These are phyloP conservation scores for Oreortyx pictus DNA, from an alignment of 2,797 vertebrate species.

Conservation along the genomic window DNA sequence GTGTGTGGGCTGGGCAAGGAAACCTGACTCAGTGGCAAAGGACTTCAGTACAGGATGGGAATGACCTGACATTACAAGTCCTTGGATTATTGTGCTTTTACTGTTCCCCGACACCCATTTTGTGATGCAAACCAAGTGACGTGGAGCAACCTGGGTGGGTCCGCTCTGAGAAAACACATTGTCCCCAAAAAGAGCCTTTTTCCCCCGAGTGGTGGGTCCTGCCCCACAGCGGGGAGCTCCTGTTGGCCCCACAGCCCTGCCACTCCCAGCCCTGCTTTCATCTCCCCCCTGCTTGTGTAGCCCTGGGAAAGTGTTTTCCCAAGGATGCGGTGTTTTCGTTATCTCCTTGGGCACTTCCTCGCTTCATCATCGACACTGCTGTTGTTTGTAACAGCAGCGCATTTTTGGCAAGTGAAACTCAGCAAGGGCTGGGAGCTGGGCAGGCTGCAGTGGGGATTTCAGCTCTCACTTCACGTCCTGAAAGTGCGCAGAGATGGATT, in stretches of 20 bases:
- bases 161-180: neutral
- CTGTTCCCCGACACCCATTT: neutral
- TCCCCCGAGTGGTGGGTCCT: neutral
- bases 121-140: neutral
- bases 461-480: neutral
- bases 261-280: neutral
- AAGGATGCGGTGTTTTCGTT: constrained; percentile 41
- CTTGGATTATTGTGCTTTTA: neutral
- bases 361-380: neutral
- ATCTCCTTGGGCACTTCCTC: constrained; percentile 20
- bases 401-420: constrained; percentile 28
- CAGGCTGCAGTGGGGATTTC: fast-evolving
- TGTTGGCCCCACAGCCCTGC: neutral
- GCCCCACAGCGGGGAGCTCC: neutral
- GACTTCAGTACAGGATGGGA: neutral
- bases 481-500: neutral
- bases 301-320: constrained; percentile 19
- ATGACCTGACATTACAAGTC: neutral
- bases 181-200: constrained; percentile 23
- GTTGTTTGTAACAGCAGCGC: constrained; percentile 48
- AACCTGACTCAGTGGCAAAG: constrained; percentile 31
- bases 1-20: neutral
- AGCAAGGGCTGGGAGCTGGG: neutral
- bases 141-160: neutral
- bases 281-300: constrained; percentile 56